Evolutionary conservation across 2,888 invertebrate genomes (phyloP), one percentile per base, ranked within the genome.

Genomic region (Cryptocheilus praepositus): DNA sequence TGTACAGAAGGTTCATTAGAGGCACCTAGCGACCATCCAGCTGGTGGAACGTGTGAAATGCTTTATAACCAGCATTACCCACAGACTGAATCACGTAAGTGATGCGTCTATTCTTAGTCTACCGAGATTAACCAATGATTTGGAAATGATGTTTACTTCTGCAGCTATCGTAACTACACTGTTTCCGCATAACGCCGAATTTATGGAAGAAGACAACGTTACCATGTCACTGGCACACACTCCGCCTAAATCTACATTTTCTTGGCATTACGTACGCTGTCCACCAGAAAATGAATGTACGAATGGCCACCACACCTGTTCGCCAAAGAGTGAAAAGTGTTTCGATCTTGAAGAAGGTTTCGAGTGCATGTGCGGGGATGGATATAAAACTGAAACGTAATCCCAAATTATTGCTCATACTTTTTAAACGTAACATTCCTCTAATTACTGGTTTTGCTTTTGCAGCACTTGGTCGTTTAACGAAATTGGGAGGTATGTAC

Each of bases 231-330:
- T 82, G 68, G 74, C 67, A 2, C 57, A 56, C n/a, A 53, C 63
- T 51, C 36, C 56, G 44, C 59, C 71, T 21, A 74, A 79, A 46
- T 67, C 89, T 2, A 90, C 90, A 0, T 94, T 94, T 71, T 92
- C 93, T 0, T 98, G 98, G 98, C 93, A 96, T 83, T 98, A 97
- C 84, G 93, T 95, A 0, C 92, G 93, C 53, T 98, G 98, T 84
- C 98, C 98, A 0, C 93, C 95, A 0, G 98, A 98, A 89, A 95
- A 98, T 85, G 98, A 98, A 89, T 98, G 98, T 85, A 90, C 91
- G 52, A 98, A 98, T 86, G 93, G 93, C 3, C 98, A 98, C 88
- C 97, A 98, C 85, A 95, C 93, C 66, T 98, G 98, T 87, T 94
- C 96, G 86, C 91, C 93, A 0, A 92, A 94, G 66, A 96, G 96